Base-by-base conservation (phyloP, 2,797 vertebrate genomes). In the Podargus strigoides region DNA sequence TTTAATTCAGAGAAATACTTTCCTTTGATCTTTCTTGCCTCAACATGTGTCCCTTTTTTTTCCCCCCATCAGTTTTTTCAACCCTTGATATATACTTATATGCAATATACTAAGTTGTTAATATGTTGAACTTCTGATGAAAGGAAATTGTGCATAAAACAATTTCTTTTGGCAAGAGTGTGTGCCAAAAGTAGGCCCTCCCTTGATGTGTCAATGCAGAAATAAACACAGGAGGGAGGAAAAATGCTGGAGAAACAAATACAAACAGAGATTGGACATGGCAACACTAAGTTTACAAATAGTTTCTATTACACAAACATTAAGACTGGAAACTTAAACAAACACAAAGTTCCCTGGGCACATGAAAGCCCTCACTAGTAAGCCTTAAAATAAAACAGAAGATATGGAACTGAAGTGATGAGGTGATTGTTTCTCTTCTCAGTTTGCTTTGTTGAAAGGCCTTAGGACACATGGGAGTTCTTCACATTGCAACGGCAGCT, bases 131-230 rank as follows among this genome's bases (percentile, higher is more conserved):
- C 93, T 80, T 95, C 91, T 97, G 97, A 98, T 97, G 97, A 98
- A 98, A 98, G 96, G 93, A 96, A 96, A 94, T 93, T 88, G 77
- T 95, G 86, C 85, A 94, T 97, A 92, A 95, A 97, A 94, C 95
- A 97, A 95, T 97, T 96, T 97, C 96, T 96, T 97, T 97, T 97
- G 97, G 97, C 96, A 97, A 72, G 87, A 90, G 53, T 9, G 53
- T 47, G 18, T 95, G 96, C 97, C 96, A 97, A 93, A 95, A 96
- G 82, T 90, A 95, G 95, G 92, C 93, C 90, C 80, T 97, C 47
- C 76, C 96, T 97, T 97, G 97, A 97, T 97, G 97, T 98, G 97
- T 97, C 96, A 97, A 87, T 96, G 92, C 95, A 96, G 93, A 97
- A 97, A 97, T 97, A 98, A 97, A 98, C 95, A 98, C 66, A 85